These are phyloP conservation scores for Ophonus ardosiacus DNA, from an alignment of 2,888 invertebrate genomes.

Conservation along the genomic window DNA sequence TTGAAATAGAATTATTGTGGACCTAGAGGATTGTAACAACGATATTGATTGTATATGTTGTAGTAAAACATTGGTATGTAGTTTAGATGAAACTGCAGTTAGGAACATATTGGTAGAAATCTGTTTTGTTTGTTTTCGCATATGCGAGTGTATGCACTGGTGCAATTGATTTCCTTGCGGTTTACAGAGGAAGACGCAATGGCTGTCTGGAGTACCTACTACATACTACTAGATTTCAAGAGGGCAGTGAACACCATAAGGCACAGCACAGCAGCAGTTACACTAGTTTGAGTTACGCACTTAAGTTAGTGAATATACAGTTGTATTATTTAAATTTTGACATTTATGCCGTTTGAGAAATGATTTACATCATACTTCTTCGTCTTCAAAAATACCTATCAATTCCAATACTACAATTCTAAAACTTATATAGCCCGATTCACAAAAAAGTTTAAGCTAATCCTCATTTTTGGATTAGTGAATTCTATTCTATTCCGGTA, in stretches of 20 bases:
- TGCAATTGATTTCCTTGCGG: constrained; percentile 12
- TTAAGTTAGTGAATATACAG: constrained; percentile 51
- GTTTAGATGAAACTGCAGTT: neutral
- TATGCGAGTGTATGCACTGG: neutral
- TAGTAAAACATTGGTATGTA: neutral
- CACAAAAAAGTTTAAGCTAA: too few relatives aligned
- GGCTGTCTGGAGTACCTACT: neutral
- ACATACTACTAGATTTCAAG: neutral
- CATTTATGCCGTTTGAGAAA: too few relatives aligned
- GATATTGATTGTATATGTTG: neutral
- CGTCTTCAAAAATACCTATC: too few relatives aligned
- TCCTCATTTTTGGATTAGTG: too few relatives aligned
- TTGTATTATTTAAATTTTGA: neutral
- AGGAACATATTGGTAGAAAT: neutral
- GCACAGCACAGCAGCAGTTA: neutral
- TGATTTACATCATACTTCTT: too few relatives aligned
- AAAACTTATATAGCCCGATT: too few relatives aligned
- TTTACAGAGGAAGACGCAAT: neutral
- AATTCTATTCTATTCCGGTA: too few relatives aligned
- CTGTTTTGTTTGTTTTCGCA: neutral
- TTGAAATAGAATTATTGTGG: too few relatives aligned
- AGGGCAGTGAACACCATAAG: neutral
- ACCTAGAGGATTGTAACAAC: neutral
- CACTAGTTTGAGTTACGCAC: constrained; percentile 25
- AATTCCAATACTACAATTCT: too few relatives aligned